Conservation (phyloP, 1,140 invertebrate genomes). For the Ditylenchus dipsaci region DNA sequence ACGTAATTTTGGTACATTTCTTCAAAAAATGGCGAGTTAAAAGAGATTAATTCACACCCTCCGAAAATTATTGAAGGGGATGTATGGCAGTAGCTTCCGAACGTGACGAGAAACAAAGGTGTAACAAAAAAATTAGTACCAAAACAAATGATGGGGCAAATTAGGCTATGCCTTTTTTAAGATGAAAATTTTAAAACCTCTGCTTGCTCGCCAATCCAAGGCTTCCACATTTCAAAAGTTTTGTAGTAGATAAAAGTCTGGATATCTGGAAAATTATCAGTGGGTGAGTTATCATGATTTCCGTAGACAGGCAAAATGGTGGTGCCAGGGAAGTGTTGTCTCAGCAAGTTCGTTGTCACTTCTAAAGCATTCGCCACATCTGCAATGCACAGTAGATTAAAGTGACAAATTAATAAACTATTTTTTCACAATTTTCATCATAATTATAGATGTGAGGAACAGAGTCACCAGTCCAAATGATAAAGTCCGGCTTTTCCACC, state of each 20-base stretch:
- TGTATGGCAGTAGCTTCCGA: too few species aligned
- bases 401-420: background rate
- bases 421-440: slow-evolving; percentile 28
- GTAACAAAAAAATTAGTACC: too few species aligned
- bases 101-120: too few species aligned
- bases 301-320: slow-evolving; percentile 48
- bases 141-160: too few species aligned
- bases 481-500: slow-evolving; percentile 41
- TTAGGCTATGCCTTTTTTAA: too few species aligned
- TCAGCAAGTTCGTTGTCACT: slow-evolving; percentile 26
- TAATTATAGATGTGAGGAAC: slow-evolving; percentile 47
- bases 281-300: slow-evolving; percentile 50
- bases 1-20: too few species aligned
- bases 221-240: slow-evolving; percentile 44
- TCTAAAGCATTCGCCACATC: slow-evolving; percentile 43
- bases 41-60: too few species aligned
- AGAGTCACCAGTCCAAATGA: slow-evolving; percentile 56
- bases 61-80: too few species aligned
- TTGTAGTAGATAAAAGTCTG: slow-evolving; percentile 30
- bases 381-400: slow-evolving; percentile 19
- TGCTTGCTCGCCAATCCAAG: slow-evolving; percentile 38
- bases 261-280: slow-evolving; percentile 46
- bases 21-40: too few species aligned
- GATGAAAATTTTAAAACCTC: slow-evolving; percentile 25
- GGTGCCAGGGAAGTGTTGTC: slow-evolving; percentile 24